Conservation (phyloP, 2,888 invertebrate genomes). For the Sepioteuthis lessoniana region DNA sequence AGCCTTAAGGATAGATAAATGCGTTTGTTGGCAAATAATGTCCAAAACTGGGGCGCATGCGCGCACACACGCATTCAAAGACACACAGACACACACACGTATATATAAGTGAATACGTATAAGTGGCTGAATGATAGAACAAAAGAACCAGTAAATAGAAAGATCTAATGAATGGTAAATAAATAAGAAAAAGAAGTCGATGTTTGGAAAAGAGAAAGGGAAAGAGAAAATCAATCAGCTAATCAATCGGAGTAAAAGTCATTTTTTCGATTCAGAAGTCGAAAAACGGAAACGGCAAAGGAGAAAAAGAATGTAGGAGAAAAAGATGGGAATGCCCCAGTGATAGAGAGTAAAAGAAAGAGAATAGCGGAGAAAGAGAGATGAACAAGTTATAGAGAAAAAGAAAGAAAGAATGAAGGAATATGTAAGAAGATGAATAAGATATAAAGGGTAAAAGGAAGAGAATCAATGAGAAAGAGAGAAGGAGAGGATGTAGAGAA, state of each 20-base stretch:
- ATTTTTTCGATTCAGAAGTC: too few relatives aligned
- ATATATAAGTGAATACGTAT: too few relatives aligned
- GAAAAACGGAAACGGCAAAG: not conserved
- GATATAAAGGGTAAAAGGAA: too few relatives aligned
- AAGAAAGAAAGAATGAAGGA: too few relatives aligned
- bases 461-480: too few relatives aligned
- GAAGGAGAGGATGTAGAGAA: too few relatives aligned
- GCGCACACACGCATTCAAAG: too few relatives aligned
- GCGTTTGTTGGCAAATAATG: constrained; percentile 41
- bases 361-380: too few relatives aligned
- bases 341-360: not conserved
- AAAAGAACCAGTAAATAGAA: not conserved
- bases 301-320: not conserved
- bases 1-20: constrained; percentile 14
- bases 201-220: not conserved
- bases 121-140: not conserved
- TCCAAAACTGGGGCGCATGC: not conserved
- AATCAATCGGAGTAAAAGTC: not conserved
- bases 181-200: not conserved
- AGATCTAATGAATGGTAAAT: not conserved
- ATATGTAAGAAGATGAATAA: too few relatives aligned
- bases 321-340: not conserved
- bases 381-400: too few relatives aligned
- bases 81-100: too few relatives aligned
- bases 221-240: not conserved